Evolutionary conservation across 2,797 vertebrate genomes (phyloP), one percentile per base, ranked within the genome.

Genomic region (Odontamblyopus rebecca): DNA sequence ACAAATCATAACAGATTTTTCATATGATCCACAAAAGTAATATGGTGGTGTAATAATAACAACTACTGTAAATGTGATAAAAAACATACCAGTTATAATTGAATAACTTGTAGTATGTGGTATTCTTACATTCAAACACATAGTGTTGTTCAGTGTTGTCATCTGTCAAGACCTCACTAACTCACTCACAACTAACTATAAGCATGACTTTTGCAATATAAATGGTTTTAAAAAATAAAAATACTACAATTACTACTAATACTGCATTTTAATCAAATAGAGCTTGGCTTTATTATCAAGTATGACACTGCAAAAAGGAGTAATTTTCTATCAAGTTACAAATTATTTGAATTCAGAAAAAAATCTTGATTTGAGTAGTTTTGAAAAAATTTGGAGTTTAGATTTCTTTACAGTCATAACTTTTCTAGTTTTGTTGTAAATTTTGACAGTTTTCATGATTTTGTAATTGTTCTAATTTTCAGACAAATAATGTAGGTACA

Each of bases 181-280:
- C 57, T 30, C 27, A 60, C 57, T 59, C 26, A 27, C 13, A 70
- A 74, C 57, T 56, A 59, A 48, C 70, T 74, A 64, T 79, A 67
- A 26, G 77, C 79, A 80, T 74, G 73, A 18, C 15, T 7, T 71
- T 23, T 66, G 62, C 30, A 67, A 15, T 78, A 62, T 64, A 41
- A 44, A 62, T 3, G 4, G 32, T 41, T 32, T 61, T 59, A 0
- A 16, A 60, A 38, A 26, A 44, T 26, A 44, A 63, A 63, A 23
- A 44, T 23, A 38, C 35, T 63, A 63, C 4, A 15, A 48, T 3
- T 48, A 48, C 12, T 48, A 63, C 61, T n/a, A 38, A 44, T 26
- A 13, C n/a, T 63, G n/a, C 30, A 63, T 63, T 63, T 41, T 63
- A 41, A 38, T 63, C 32, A 6, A 30, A n/a, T 26, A 44, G n/a